phyloP scores from a whole-genome alignment of 1,140 invertebrate species.

The Sycobia sp. region DNA sequence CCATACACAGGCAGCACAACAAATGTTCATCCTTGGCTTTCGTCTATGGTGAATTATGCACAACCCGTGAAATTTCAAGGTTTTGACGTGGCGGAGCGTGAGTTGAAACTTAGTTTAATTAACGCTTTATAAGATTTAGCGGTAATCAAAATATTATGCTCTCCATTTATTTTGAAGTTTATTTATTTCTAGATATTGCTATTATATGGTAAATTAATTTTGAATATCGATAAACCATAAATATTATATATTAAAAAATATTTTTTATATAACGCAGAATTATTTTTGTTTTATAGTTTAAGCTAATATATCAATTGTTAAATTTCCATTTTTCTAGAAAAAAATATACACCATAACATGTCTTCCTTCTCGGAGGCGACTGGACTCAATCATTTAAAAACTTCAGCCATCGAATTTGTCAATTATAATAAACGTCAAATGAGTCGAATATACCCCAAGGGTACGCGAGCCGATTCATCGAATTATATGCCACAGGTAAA shows the following conservation, averaged over 20 bases:
- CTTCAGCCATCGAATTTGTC: constrained; percentile 96
- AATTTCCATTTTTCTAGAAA: constrained; percentile 69
- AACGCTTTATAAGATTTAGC: too few species aligned
- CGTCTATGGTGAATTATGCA: constrained; percentile 98
- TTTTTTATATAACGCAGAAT: background rate
- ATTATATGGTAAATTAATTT: background rate
- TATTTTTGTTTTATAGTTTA: too few species aligned
- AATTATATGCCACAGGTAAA: constrained; percentile 99
- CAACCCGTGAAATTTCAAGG: constrained; percentile 99
- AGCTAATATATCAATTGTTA: background rate
- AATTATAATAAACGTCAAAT: constrained; percentile 99
- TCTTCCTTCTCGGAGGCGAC: constrained; percentile 97
- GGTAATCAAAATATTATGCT: too few species aligned
- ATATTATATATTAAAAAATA: background rate
- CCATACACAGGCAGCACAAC: constrained; percentile 96
- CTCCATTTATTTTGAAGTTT: too few species aligned
- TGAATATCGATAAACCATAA: constrained; percentile 9
- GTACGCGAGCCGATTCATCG: constrained; percentile 96
- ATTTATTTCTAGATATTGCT: too few species aligned
- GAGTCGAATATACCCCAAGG: constrained; percentile 98
- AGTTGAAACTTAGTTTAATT: constrained; percentile 44
- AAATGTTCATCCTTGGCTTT: constrained; percentile 98
- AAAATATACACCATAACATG: constrained; percentile 97
- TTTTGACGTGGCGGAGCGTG: constrained; percentile 96
- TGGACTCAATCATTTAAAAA: constrained; percentile 93